Evolutionary conservation across 2,888 invertebrate genomes (phyloP).

Genomic region (Andrena bucephala): DNA sequence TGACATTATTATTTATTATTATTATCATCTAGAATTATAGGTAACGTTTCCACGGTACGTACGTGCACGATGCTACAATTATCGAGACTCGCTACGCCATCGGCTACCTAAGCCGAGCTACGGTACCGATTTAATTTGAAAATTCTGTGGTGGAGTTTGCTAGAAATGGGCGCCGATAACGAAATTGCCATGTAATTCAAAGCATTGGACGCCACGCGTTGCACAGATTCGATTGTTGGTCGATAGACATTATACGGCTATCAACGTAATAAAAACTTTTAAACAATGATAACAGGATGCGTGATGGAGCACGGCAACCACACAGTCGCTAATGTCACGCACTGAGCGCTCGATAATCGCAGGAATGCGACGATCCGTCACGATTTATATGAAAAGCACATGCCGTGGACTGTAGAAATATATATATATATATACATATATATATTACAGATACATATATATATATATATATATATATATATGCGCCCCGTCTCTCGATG

Average conservation of each 20-base stretch:
- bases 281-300: not conserved
- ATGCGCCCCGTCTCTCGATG: not conserved
- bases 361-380: conserved; percentile 9
- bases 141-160: conserved; percentile 17
- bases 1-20: conserved; percentile 46
- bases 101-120: conserved; percentile 53
- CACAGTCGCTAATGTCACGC: not conserved
- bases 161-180: conserved; percentile 39
- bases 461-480: no score
- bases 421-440: not conserved
- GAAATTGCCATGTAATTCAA: not conserved
- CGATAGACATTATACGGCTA: not conserved
- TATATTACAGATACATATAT: no score
- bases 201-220: not conserved
- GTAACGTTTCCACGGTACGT: conserved; percentile 24
- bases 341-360: conserved; percentile 2
- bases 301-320: not conserved
- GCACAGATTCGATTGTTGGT: not conserved
- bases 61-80: conserved; percentile 39
- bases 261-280: not conserved
- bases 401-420: conserved; percentile 35
- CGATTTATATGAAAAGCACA: conserved; percentile 41
- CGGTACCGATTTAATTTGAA: conserved; percentile 26
- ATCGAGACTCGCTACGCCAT: conserved; percentile 42
- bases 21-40: conserved; percentile 56